Evolutionary conservation across 1,140 invertebrate species (phyloP).

Genomic region (Tetragnatha versicolor): DNA sequence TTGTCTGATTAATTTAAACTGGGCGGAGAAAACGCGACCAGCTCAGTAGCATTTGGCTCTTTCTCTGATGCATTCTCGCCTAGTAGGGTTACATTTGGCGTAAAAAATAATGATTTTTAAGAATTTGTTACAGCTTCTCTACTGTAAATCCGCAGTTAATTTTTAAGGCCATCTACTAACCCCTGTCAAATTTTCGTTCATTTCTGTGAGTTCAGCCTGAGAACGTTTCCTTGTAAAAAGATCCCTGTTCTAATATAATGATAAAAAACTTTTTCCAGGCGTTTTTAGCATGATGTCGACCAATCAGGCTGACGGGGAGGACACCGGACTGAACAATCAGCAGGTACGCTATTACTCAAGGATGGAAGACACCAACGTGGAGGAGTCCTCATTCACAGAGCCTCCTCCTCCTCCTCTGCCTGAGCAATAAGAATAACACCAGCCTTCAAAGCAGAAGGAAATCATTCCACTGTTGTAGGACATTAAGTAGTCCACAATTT

Average conservation of each 20-base stretch:
- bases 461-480: too few relatives aligned
- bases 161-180: not conserved
- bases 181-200: not conserved
- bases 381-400: slow-evolving; percentile 43
- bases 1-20: too few relatives aligned
- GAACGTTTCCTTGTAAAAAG: not conserved
- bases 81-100: too few relatives aligned
- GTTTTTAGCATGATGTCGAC: slow-evolving; percentile 18
- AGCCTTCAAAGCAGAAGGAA: too few relatives aligned
- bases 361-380: slow-evolving; percentile 56
- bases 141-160: not conserved
- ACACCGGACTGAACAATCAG: slow-evolving; percentile 60
- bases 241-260: not conserved
- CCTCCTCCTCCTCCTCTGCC: not conserved
- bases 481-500: too few relatives aligned
- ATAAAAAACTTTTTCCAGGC: slow-evolving; percentile 14
- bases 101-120: too few relatives aligned
- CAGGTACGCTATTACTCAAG: slow-evolving; percentile 61
- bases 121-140: not conserved
- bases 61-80: too few relatives aligned
- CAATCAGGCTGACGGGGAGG: slow-evolving; percentile 56
- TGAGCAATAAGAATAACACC: too few relatives aligned
- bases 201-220: not conserved
- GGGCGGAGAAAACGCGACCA: too few relatives aligned
- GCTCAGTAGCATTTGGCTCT: too few relatives aligned